Base-by-base conservation (phyloP, 2,888 invertebrate species). In the Phaedon cochleariae region DNA sequence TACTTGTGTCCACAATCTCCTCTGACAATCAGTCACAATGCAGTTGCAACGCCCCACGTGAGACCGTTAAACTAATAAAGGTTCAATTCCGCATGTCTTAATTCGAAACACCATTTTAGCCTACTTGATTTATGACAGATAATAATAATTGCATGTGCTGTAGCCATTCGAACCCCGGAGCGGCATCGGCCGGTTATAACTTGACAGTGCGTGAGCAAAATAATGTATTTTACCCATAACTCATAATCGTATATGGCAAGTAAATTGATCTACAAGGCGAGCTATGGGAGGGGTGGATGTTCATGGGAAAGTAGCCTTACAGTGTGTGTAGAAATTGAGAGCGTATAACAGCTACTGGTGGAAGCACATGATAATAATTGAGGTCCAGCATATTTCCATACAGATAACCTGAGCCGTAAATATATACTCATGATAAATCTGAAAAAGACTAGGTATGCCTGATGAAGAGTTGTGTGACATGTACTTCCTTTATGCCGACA, bases 131-230 rank as follows among this genome's bases (percentile, higher is more conserved):
- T 81, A 81, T 76, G 77, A 74, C 68, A 74, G 29, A 52, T 63
- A 74, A 74, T 80, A 80, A 81, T 81, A 80, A 81, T 81, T 81
- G 81, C 80, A 79, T 80, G 80, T 79, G 80, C 75, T 75, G 77
- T 74, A 76, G 77, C 79, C 78, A 79, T 80, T 79, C 80, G 76
- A 74, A 72, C 69, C 70, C 74, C 73, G 76, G 75, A 76, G 75
- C 70, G 69, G 74, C 67, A 71, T 73, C 64, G 70, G 68, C 73
- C 68, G 74, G 76, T 78, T 77, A 76, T 74, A 76, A 75, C 75
- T 77, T 74, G 73, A 69, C 73, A 69, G 76, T 77, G 79, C 77
- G 78, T 77, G 79, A 79, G 77, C 59, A 69, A 76, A 74, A 76
- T 77, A 77, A 78, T 75, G 75, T 74, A 73, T 74, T 76, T 73